Evolutionary conservation across 1,140 invertebrate genomes (phyloP).

Genomic region (Lepidotrigona ventralis): DNA sequence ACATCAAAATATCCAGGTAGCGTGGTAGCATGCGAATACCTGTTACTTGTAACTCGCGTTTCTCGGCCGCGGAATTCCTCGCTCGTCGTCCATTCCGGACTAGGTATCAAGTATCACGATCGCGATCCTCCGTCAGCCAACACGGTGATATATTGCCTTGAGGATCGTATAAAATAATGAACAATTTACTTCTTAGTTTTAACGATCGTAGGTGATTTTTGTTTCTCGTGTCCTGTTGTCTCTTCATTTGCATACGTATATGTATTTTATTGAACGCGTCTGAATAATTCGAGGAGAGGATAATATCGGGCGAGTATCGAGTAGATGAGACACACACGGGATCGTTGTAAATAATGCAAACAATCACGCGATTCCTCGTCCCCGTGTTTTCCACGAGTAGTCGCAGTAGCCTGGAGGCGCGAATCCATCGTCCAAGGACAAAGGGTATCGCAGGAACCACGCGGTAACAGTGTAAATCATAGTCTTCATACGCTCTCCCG

Average conservation of each 20-base stretch:
- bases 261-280: slow-evolving; percentile 14
- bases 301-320: slow-evolving; percentile 64
- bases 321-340: slow-evolving; percentile 21
- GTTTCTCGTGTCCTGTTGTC: no score
- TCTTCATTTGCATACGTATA: no score
- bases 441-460: slow-evolving; percentile 62
- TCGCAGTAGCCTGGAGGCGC: slow-evolving; percentile 56
- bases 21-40: slow-evolving; percentile 11
- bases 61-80: background rate
- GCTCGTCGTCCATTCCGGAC: background rate
- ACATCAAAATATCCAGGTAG: slow-evolving; percentile 47
- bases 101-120: slow-evolving; percentile 20
- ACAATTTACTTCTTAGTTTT: slow-evolving; percentile 35
- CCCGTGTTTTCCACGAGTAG: slow-evolving; percentile 24
- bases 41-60: slow-evolving; percentile 43
- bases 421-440: slow-evolving; percentile 72
- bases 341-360: slow-evolving; percentile 75
- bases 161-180: slow-evolving; percentile 21
- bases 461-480: slow-evolving; percentile 69
- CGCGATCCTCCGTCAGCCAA: no score
- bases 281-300: slow-evolving; percentile 55
- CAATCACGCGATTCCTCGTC: slow-evolving; percentile 64
- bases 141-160: slow-evolving; percentile 10
- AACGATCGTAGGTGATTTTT: background rate
- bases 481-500: slow-evolving; percentile 54